Evolutionary conservation across 2,888 invertebrate genomes (phyloP).

Genomic region (Cataglyphis livida): DNA sequence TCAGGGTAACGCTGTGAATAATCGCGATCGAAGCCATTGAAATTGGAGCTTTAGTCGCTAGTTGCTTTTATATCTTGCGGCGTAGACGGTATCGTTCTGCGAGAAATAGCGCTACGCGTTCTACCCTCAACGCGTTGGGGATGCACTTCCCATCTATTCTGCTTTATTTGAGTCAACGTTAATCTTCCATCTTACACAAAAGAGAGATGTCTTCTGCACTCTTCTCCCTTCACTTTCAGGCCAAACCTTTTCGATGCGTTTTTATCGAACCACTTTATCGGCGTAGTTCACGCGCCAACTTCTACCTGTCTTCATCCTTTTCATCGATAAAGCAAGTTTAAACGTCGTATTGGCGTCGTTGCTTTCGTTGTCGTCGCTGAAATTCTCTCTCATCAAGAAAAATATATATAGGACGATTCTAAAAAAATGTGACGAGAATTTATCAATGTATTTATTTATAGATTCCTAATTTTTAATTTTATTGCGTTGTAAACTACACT

Average conservation of each 20-base stretch:
- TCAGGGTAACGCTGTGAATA: slow-evolving; percentile 19
- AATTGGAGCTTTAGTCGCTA: slow-evolving; percentile 59
- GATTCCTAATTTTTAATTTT: not conserved
- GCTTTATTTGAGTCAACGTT: slow-evolving; percentile 59
- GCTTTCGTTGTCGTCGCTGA: slow-evolving; percentile 17
- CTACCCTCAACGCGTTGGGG: slow-evolving; percentile 14
- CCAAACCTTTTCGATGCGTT: slow-evolving; percentile 57
- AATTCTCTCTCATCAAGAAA: slow-evolving; percentile 23
- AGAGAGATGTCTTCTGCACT: slow-evolving; percentile 49
- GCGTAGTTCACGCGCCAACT: slow-evolving; percentile 60
- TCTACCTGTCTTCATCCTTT: slow-evolving; percentile 34
- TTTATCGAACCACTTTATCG: slow-evolving; percentile 71
- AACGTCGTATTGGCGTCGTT: slow-evolving; percentile 35
- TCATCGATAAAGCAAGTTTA: slow-evolving; percentile 28
- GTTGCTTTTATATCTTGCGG: slow-evolving; percentile 46
- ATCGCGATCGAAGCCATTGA: slow-evolving; percentile 57
- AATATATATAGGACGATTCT: not conserved
- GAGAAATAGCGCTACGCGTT: slow-evolving; percentile 47
- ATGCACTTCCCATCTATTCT: slow-evolving; percentile 36
- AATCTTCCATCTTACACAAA: slow-evolving; percentile 66
- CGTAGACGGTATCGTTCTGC: slow-evolving; percentile 19
- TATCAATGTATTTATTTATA: not conserved
- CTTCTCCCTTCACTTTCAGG: slow-evolving; percentile 36
- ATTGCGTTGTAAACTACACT: not conserved
- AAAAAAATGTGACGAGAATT: not conserved